phyloP scores from a whole-genome alignment of 2,113 vertebrate genomes.

The Bos javanicus region DNA sequence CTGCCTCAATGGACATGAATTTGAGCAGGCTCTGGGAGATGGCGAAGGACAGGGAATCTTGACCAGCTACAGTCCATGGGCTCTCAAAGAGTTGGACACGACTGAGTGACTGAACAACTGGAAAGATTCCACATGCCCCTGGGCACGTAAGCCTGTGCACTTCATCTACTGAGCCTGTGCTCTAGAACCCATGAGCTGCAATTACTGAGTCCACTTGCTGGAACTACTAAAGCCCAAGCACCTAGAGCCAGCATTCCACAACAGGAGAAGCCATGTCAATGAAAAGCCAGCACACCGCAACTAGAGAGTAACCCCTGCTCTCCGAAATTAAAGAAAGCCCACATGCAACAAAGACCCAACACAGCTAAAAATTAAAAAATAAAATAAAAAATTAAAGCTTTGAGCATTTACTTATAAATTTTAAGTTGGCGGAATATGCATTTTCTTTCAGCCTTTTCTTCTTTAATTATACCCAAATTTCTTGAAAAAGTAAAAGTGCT shows the following conservation, averaged over 20 bases:
- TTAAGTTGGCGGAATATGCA: not conserved
- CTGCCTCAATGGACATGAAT: not conserved
- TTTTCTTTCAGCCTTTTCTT: not conserved
- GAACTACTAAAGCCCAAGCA: not conserved
- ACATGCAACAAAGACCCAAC: not conserved
- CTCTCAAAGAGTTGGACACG: fast-evolving
- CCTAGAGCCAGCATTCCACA: not conserved
- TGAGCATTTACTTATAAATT: not conserved
- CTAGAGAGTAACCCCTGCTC: not conserved
- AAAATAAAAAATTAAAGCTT: not conserved
- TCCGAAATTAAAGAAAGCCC: not conserved
- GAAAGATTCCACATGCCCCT: not conserved
- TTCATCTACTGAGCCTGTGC: not conserved
- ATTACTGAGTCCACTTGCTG: not conserved
- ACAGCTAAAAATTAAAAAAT: not conserved
- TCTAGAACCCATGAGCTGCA: not conserved
- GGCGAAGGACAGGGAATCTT: not conserved
- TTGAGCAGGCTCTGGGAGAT: not conserved
- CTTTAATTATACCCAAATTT: not conserved
- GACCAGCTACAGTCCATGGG: not conserved
- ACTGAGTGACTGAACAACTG: not conserved
- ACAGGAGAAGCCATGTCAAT: not conserved
- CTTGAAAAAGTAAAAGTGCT: not conserved
- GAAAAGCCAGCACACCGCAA: fast-evolving
- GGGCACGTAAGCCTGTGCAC: not conserved